Percentiles rank a stretch among this genome's conserved stretches.
Conservation (phyloP, 2,888 invertebrate species). For the Tachina grossa region DNA sequence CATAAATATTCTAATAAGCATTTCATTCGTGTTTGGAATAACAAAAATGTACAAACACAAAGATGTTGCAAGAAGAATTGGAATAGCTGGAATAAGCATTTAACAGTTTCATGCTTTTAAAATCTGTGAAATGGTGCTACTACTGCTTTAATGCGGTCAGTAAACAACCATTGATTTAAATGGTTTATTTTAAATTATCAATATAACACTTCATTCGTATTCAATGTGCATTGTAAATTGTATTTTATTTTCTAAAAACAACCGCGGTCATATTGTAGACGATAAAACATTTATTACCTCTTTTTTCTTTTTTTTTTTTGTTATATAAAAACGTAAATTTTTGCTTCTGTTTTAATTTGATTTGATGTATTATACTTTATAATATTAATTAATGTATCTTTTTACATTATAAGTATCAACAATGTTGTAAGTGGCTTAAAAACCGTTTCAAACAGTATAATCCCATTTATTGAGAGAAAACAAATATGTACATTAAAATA, state of each 20-base stretch:
- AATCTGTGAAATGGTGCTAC: neutral
- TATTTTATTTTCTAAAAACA: slow-evolving; percentile 2
- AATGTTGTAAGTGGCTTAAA: neutral
- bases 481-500: neutral
- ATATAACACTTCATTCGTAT: neutral
- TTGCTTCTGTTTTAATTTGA: neutral
- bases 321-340: neutral
- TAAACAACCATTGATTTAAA: neutral
- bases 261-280: neutral
- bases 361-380: slow-evolving; percentile 19
- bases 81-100: neutral
- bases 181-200: slow-evolving; percentile 24
- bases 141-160: slow-evolving; percentile 11
- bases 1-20: slow-evolving; percentile 30
- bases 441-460: neutral
- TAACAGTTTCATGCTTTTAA: slow-evolving; percentile 1
- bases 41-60: neutral
- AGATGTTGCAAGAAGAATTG: neutral
- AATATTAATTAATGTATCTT: slow-evolving; percentile 22
- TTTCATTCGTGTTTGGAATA: slow-evolving; percentile 29
- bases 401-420: slow-evolving; percentile 13
- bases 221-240: slow-evolving; percentile 17
- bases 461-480: slow-evolving; percentile 13
- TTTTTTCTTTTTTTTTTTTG: too few species aligned
- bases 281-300: neutral